phyloP scores from a whole-genome alignment of 2,797 vertebrate species.

The Semotilus atromaculatus region DNA sequence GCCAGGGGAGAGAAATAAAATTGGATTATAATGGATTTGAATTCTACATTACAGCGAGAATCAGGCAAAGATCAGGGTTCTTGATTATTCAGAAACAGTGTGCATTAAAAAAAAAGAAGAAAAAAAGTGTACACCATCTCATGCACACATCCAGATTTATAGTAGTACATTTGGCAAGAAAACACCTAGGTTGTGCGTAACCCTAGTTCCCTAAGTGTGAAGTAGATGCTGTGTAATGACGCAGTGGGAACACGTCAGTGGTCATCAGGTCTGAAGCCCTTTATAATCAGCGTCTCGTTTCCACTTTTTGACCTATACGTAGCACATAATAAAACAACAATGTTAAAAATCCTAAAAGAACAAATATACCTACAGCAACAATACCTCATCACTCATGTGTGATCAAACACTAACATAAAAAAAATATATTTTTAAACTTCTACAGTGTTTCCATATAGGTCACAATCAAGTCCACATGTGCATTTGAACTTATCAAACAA shows the following conservation, averaged over 20 bases:
- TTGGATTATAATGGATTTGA: constrained; percentile 90
- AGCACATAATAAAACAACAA: not conserved
- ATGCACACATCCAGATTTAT: not conserved
- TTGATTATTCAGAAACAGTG: not conserved
- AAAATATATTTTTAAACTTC: not conserved
- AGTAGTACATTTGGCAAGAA: not conserved
- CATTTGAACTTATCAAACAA: not conserved
- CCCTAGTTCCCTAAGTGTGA: not conserved
- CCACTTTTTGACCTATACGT: too few species aligned
- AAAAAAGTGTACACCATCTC: not conserved
- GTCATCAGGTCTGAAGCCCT: not conserved
- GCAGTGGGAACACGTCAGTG: not conserved
- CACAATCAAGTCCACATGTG: not conserved
- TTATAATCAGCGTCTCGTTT: too few species aligned
- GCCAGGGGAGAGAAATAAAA: constrained; percentile 84
- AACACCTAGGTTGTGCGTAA: not conserved
- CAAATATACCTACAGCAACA: not conserved
- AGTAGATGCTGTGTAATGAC: not conserved
- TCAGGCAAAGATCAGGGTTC: not conserved
- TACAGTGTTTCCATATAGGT: not conserved
- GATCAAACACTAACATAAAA: not conserved
- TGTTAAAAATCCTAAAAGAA: not conserved
- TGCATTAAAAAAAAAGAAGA: too few species aligned
- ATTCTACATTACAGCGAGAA: constrained; percentile 73
- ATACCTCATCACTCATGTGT: not conserved